Evolutionary conservation across 92 coral and sea anemone genomes (phyloP).

Genomic region (Zoanthus sansibaricus): DNA sequence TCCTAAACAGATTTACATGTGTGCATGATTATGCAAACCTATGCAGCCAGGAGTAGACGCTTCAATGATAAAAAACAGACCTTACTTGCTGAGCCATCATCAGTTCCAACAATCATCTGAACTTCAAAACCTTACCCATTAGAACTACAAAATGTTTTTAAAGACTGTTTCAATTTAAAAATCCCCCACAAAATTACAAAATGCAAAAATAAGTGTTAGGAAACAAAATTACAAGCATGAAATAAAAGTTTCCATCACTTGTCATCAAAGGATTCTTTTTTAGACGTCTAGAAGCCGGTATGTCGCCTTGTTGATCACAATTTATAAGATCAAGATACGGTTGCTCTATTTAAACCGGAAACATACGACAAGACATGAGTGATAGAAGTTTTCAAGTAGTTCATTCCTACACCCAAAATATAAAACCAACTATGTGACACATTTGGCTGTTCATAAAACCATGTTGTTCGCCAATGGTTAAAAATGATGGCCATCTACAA

Average conservation of each 20-base stretch:
- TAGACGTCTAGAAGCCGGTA: background rate
- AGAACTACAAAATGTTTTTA: background rate
- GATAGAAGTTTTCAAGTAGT: background rate
- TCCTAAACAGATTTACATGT: background rate
- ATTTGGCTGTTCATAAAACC: background rate
- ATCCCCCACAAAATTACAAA: background rate
- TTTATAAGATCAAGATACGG: conserved; percentile 25
- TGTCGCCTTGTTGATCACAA: conserved; percentile 23
- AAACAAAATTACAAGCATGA: background rate
- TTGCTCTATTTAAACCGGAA: conserved; percentile 10
- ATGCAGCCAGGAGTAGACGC: background rate
- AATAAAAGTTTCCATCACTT: background rate
- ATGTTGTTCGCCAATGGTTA: background rate
- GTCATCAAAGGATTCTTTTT: background rate
- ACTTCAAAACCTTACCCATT: background rate
- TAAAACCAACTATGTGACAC: background rate
- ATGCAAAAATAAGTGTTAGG: background rate
- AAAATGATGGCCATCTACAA: too few relatives aligned
- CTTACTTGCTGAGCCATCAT: background rate
- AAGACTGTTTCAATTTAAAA: background rate
- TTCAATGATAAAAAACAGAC: background rate
- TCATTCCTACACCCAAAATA: background rate
- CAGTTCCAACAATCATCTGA: background rate
- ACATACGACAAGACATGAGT: conserved; percentile 2
- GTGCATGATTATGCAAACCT: background rate